Percentiles rank a stretch among this genome's conserved stretches.
These are phyloP conservation scores for Ephestia elutella DNA, from an alignment of 1,140 invertebrate species.

Conservation along the genomic window DNA sequence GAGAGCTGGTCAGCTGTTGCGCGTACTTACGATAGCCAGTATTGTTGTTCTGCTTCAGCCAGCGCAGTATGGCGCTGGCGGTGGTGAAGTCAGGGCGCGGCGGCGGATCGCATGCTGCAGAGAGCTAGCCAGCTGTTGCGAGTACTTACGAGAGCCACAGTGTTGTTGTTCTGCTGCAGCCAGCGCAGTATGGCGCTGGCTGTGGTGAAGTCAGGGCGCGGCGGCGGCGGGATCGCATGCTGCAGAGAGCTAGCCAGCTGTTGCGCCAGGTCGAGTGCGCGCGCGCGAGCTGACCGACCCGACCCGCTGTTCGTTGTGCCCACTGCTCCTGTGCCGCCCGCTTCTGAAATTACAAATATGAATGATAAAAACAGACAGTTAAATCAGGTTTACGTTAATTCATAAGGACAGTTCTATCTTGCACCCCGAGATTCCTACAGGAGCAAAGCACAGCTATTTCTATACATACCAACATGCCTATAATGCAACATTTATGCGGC, in stretches of 20 bases:
- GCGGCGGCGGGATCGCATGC: slow-evolving; percentile 68
- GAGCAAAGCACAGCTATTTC: no score
- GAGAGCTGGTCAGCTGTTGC: no score
- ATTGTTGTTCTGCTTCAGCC: slow-evolving; percentile 68
- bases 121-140: slow-evolving; percentile 62
- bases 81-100: slow-evolving; percentile 73
- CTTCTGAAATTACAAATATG: slow-evolving; percentile 36
- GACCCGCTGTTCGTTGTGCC: slow-evolving; percentile 37
- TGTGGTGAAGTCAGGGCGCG: slow-evolving; percentile 71
- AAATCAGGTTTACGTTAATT: no score
- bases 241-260: slow-evolving; percentile 67
- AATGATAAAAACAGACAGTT: no score
- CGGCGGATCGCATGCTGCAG: slow-evolving; percentile 66
- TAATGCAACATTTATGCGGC: no score
- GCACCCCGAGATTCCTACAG: no score
- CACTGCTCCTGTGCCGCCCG: slow-evolving; percentile 42
- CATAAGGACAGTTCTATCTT: no score
- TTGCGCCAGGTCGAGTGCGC: slow-evolving; percentile 66
- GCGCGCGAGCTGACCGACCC: slow-evolving; percentile 60
- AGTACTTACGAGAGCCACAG: slow-evolving; percentile 52
- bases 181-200: slow-evolving; percentile 68
- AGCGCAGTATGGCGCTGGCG: slow-evolving; percentile 66
- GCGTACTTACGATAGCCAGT: slow-evolving; percentile 47
- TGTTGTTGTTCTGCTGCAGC: slow-evolving; percentile 66
- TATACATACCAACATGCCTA: no score